Percentiles rank a stretch among this genome's conserved stretches.
Evolutionary conservation across 2,113 vertebrate species (phyloP).

Genomic region (Aythya baeri): DNA sequence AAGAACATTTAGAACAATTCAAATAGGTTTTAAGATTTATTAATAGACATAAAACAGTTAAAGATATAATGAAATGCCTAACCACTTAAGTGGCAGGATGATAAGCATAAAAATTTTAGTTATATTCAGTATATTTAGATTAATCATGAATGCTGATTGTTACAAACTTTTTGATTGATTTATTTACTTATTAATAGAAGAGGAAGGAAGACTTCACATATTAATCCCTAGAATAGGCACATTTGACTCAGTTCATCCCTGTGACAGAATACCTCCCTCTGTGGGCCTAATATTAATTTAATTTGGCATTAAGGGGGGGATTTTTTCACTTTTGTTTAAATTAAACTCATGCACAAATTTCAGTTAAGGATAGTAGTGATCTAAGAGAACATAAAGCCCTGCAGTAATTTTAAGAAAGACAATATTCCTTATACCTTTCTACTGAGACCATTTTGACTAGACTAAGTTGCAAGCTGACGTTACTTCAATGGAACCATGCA

Average conservation of each 20-base stretch:
- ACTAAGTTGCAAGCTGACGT: neutral
- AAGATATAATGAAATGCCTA: neutral
- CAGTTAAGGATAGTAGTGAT: rapidly evolving
- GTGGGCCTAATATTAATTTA: neutral
- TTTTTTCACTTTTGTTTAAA: neutral
- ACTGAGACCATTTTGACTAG: neutral
- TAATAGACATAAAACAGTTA: neutral
- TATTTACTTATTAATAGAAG: neutral
- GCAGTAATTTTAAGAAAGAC: neutral
- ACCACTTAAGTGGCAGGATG: neutral
- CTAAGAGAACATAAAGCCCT: neutral
- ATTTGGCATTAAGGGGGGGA: neutral
- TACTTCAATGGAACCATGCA: neutral
- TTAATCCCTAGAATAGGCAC: neutral
- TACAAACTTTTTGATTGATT: neutral
- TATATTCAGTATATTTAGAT: neutral
- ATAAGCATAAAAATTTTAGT: neutral
- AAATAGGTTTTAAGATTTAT: neutral
- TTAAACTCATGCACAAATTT: neutral
- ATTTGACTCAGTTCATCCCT: neutral
- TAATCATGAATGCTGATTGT: neutral
- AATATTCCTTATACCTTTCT: neutral
- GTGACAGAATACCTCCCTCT: neutral
- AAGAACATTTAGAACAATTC: neutral
- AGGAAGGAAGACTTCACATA: neutral